Percentiles rank a stretch among this genome's conserved stretches.
Evolutionary conservation across 2,888 invertebrate genomes (phyloP).

Genomic region (Acrobasis suavella): DNA sequence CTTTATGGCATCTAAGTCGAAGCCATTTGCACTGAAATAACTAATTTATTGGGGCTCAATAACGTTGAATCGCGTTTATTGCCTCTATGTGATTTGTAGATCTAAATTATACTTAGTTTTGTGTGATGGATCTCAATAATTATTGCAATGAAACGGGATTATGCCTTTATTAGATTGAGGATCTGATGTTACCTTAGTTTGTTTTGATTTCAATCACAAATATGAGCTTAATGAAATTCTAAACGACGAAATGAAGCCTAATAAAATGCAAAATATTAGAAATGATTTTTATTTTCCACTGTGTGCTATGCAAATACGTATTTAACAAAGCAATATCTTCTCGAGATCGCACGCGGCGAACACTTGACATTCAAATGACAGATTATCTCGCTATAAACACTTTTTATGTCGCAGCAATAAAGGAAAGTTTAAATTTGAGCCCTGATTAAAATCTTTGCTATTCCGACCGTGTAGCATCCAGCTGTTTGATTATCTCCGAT

Average conservation of each 20-base stretch:
- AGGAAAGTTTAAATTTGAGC: constrained; percentile 40
- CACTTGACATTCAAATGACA: constrained; percentile 21
- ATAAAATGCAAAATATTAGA: neutral
- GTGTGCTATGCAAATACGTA: constrained; percentile 14
- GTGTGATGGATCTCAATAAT: neutral
- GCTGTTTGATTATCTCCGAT: constrained; percentile 67
- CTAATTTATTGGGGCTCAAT: constrained; percentile 57
- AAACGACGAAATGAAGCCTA: neutral
- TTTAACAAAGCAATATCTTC: constrained; percentile 18
- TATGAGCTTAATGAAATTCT: neutral
- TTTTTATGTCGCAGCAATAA: constrained; percentile 19
- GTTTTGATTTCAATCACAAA: neutral
- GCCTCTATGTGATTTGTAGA: constrained; percentile 19
- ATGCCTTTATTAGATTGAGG: neutral
- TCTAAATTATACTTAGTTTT: neutral
- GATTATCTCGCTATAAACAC: constrained; percentile 15
- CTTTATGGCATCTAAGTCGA: constrained; percentile 57
- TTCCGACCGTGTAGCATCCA: constrained; percentile 60
- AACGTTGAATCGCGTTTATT: constrained; percentile 36
- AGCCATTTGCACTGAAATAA: constrained; percentile 58
- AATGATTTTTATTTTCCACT: constrained; percentile 1
- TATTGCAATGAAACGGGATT: neutral
- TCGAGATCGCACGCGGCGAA: constrained; percentile 5
- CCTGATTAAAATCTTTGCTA: constrained; percentile 59
- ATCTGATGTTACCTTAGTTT: neutral